Conservation (phyloP, 1,140 invertebrate species). For the Drosophila tsacasi region DNA sequence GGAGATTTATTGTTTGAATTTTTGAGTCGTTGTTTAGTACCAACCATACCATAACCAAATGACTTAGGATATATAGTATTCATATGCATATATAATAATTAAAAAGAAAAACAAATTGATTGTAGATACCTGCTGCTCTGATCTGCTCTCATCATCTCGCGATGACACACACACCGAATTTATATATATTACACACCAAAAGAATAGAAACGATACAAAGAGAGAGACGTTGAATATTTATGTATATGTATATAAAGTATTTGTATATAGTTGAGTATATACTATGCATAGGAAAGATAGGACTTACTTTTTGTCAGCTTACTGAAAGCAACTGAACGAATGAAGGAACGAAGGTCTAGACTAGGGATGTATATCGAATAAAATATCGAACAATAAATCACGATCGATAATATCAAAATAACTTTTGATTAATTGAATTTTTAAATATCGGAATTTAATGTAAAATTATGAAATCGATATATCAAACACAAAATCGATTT, state of each 20-base stretch:
- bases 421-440: neutral
- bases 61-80: slow-evolving; percentile 53
- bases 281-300: slow-evolving; percentile 35
- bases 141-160: slow-evolving; percentile 42
- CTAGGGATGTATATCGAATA: neutral
- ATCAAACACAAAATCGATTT: neutral
- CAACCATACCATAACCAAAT: slow-evolving; percentile 75
- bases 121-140: slow-evolving; percentile 77
- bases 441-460: neutral
- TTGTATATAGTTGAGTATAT: slow-evolving; percentile 35
- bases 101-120: slow-evolving; percentile 55
- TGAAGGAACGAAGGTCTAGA: slow-evolving; percentile 46
- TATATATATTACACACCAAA: slow-evolving; percentile 54
- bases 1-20: slow-evolving; percentile 16
- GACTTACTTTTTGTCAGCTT: slow-evolving; percentile 63
- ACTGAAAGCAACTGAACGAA: slow-evolving; percentile 44
- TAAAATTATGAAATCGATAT: neutral
- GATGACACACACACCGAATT: slow-evolving; percentile 41
- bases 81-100: slow-evolving; percentile 48
- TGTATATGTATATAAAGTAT: slow-evolving; percentile 24
- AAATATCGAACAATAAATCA: neutral
- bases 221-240: slow-evolving; percentile 31
- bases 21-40: slow-evolving; percentile 38
- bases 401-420: neutral
- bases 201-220: slow-evolving; percentile 46